A percentile compares a stretch with the other conserved stretches of the same genome.
Evolutionary conservation across 2,888 invertebrate species (phyloP).

Genomic region (Heliconius aoede): DNA sequence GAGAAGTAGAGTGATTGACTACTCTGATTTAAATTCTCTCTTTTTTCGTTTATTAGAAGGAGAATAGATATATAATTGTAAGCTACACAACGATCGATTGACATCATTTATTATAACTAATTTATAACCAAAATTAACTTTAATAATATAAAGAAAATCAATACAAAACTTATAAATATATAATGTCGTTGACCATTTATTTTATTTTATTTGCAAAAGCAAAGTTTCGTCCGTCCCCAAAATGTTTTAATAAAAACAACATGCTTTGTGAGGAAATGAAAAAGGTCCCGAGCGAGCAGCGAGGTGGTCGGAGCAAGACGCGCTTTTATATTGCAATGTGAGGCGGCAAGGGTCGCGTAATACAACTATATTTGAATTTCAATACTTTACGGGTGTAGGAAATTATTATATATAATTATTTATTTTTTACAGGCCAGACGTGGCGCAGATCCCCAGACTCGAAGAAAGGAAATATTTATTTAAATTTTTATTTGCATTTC

Average conservation of each 20-base stretch:
- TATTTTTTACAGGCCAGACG: background rate
- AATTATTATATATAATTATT: slow-evolving; percentile 34
- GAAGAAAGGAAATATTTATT: too few relatives aligned
- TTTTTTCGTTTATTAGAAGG: background rate
- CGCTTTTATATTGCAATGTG: slow-evolving; percentile 66
- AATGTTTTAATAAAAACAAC: slow-evolving; percentile 63
- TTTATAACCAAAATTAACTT: background rate
- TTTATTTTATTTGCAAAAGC: slow-evolving; percentile 4
- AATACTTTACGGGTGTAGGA: slow-evolving; percentile 23
- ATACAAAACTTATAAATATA: too few relatives aligned
- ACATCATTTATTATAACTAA: background rate
- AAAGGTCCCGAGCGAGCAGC: slow-evolving; percentile 61
- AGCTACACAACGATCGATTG: too few relatives aligned
- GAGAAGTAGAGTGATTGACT: too few relatives aligned
- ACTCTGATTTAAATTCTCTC: too few relatives aligned
- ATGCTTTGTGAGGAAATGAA: slow-evolving; percentile 65
- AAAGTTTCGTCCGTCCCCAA: slow-evolving; percentile 49
- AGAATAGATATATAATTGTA: too few relatives aligned
- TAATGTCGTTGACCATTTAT: slow-evolving; percentile 15
- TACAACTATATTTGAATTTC: slow-evolving; percentile 65
- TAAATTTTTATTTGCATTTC: too few relatives aligned
- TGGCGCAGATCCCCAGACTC: too few relatives aligned
- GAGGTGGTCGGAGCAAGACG: slow-evolving; percentile 60
- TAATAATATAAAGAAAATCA: background rate
- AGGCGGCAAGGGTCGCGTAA: slow-evolving; percentile 59